Conservation (phyloP, 2,113 vertebrate genomes). For the Microtus oregoni region DNA sequence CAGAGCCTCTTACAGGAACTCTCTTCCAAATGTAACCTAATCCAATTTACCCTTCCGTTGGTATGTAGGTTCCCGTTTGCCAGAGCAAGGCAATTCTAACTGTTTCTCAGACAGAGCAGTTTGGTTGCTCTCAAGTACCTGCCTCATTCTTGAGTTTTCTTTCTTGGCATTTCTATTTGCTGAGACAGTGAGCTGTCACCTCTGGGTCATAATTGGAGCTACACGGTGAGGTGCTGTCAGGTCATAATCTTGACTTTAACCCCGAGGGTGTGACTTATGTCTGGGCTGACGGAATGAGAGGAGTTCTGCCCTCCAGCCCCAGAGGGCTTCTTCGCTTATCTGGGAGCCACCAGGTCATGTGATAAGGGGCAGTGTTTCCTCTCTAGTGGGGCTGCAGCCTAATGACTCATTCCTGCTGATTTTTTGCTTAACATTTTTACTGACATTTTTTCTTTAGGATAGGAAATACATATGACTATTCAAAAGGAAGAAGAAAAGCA, state of each 20-base stretch:
- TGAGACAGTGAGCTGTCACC: background rate
- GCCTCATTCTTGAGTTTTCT: background rate
- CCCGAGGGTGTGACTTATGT: background rate
- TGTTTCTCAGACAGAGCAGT: constrained; percentile 73
- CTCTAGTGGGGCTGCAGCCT: background rate
- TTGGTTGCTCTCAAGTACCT: constrained; percentile 1
- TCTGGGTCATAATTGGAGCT: background rate
- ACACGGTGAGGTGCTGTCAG: background rate
- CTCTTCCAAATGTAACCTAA: constrained; percentile 79
- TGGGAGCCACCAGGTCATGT: background rate
- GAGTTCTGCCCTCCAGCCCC: background rate
- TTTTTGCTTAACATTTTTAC: background rate
- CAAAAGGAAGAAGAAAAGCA: background rate
- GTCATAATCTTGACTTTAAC: background rate
- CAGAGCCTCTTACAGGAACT: constrained; percentile 74
- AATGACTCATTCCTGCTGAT: constrained; percentile 26
- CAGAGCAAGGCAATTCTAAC: background rate
- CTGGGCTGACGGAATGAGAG: background rate
- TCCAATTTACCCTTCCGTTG: constrained; percentile 72
- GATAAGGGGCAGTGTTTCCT: background rate
- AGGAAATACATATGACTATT: background rate
- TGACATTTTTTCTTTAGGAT: constrained; percentile 14
- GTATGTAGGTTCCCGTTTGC: constrained; percentile 70
- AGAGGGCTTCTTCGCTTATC: background rate
- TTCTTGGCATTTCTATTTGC: background rate